A percentile compares a stretch with the other conserved stretches of the same genome.
Evolutionary conservation across 2,888 invertebrate species (phyloP).

Genomic region (Seira sanloemensis): DNA sequence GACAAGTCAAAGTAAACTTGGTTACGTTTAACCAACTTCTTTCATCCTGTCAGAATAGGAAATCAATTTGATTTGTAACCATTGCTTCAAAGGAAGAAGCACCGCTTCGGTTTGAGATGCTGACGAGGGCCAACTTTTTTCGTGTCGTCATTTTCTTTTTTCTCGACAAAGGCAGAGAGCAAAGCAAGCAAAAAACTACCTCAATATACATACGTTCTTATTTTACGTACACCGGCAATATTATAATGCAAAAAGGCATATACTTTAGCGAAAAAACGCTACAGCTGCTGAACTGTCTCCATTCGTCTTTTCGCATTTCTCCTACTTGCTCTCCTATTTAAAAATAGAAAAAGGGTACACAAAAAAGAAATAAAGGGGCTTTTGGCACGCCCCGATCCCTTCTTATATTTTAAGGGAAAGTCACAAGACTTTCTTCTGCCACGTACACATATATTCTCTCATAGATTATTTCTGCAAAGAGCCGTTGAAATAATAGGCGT

Average conservation of each 20-base stretch:
- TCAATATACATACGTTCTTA: neutral
- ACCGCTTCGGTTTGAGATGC: neutral
- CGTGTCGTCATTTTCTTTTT: conserved; percentile 15
- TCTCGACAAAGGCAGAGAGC: neutral
- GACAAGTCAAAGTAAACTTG: conserved; percentile 48
- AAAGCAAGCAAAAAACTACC: neutral
- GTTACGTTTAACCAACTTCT: conserved; percentile 54
- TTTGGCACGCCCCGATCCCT: conserved; percentile 39
- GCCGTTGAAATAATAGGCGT: conserved; percentile 19
- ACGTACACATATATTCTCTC: neutral
- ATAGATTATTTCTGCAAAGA: neutral
- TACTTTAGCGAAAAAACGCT: neutral
- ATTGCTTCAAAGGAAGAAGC: conserved; percentile 1
- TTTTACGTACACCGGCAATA: neutral
- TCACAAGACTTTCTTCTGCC: neutral
- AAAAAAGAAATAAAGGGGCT: conserved; percentile 5
- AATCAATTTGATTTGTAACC: conserved; percentile 56
- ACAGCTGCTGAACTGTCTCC: conserved; percentile 39
- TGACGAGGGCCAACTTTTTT: conserved; percentile 34
- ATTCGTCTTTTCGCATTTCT: conserved; percentile 17
- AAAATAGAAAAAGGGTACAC: conserved; percentile 20
- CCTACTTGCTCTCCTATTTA: conserved; percentile 16
- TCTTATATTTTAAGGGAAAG: neutral
- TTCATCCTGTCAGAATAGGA: conserved; percentile 56
- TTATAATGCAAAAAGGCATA: too few species aligned